These are phyloP conservation scores for Mastomys natalensis DNA, from an alignment of 2,113 vertebrate genomes.

Conservation along the genomic window DNA sequence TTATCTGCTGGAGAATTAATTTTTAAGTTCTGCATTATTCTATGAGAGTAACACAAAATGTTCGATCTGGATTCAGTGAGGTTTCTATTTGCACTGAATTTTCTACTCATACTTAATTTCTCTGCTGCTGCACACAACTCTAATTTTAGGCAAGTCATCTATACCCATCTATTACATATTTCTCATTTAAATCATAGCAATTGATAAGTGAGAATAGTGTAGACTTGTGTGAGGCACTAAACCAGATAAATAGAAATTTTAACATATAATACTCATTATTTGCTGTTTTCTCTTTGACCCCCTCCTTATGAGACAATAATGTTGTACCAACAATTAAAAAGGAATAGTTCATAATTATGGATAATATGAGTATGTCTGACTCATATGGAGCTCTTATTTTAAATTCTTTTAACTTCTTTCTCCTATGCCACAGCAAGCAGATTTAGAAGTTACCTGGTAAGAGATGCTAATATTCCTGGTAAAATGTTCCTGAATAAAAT, in stretches of 20 bases:
- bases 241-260: neutral
- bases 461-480: neutral
- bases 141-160: neutral
- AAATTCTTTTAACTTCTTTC: neutral
- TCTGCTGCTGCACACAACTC: neutral
- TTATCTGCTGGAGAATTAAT: neutral
- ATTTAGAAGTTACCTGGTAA: constrained; percentile 3
- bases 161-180: neutral
- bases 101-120: constrained; percentile 28
- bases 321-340: neutral
- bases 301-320: neutral
- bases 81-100: neutral
- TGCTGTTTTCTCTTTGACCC: neutral
- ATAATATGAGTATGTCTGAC: neutral
- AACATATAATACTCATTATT: neutral
- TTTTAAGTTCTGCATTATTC: neutral
- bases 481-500: constrained; percentile 44
- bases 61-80: neutral
- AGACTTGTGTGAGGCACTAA: neutral
- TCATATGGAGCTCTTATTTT: neutral
- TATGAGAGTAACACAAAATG: neutral
- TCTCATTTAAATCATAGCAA: neutral
- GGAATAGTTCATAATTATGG: neutral
- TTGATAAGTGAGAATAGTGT: neutral
- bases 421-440: neutral